phyloP scores from a whole-genome alignment of 64 coral and sea anemone species.

The Pocillopora damicornis region DNA sequence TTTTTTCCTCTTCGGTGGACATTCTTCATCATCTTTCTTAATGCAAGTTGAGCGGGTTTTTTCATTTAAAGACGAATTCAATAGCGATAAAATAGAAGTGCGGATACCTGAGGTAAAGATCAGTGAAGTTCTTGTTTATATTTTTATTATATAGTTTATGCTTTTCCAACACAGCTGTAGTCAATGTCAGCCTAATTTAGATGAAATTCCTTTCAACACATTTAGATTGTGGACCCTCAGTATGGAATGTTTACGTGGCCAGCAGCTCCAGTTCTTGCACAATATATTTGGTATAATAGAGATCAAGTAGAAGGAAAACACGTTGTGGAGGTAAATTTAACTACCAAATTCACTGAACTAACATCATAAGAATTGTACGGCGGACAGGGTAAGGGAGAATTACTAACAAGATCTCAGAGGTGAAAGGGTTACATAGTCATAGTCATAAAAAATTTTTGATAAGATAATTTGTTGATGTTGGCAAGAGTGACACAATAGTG shows the following conservation, averaged over 20 bases:
- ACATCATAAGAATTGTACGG: too few relatives aligned
- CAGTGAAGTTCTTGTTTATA: neutral
- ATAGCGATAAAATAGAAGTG: slow-evolving; percentile 3
- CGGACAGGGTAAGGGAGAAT: too few relatives aligned
- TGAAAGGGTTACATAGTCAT: too few relatives aligned
- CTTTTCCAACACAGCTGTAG: too few relatives aligned
- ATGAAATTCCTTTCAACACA: neutral
- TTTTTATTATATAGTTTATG: too few relatives aligned
- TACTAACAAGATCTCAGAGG: too few relatives aligned
- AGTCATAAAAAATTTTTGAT: too few relatives aligned
- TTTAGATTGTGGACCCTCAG: slow-evolving; percentile 86
- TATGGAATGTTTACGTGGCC: slow-evolving; percentile 99
- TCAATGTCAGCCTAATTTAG: too few relatives aligned
- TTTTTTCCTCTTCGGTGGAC: neutral
- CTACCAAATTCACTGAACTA: too few relatives aligned
- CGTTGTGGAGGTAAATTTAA: slow-evolving; percentile 72
- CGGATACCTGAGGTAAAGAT: slow-evolving; percentile 50
- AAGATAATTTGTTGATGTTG: too few relatives aligned
- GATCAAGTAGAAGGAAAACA: slow-evolving; percentile 50
- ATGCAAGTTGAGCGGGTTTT: slow-evolving; percentile 52
- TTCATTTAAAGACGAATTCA: slow-evolving; percentile 12
- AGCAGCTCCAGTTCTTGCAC: slow-evolving; percentile 83
- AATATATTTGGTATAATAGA: slow-evolving; percentile 81
- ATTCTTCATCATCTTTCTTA: too few relatives aligned
- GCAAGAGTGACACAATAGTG: too few relatives aligned